Percentiles rank a stretch among this genome's conserved stretches.
phyloP scores from a whole-genome alignment of 1,140 invertebrate species.

The Armadillidium nasatum region DNA sequence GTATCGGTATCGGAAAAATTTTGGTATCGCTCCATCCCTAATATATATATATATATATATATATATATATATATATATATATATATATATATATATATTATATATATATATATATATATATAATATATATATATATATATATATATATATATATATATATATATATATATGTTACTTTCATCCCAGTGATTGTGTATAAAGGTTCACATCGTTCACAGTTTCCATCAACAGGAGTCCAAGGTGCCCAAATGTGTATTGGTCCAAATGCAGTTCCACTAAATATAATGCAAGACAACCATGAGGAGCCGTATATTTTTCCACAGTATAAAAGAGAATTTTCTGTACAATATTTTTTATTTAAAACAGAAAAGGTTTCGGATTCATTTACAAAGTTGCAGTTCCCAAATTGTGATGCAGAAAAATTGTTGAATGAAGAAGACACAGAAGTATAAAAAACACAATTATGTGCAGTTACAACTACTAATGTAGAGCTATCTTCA shows the following conservation, averaged over 20 bases:
- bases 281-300: not conserved
- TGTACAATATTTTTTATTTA: not conserved
- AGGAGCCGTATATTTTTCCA: not conserved
- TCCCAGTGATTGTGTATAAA: not conserved
- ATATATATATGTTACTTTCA: too few relatives aligned
- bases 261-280: conserved; percentile 6
- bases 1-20: too few relatives aligned
- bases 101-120: not conserved
- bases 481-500: not conserved
- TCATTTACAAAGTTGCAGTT: not conserved
- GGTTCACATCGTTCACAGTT: not conserved
- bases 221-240: not conserved
- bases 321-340: not conserved
- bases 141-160: too few relatives aligned
- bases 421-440: not conserved
- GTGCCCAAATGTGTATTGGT: not conserved
- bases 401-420: not conserved
- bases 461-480: not conserved
- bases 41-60: not conserved
- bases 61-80: not conserved
- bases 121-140: not conserved
- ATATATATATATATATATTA: not conserved
- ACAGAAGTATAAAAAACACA: not conserved
- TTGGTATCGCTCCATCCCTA: too few relatives aligned
- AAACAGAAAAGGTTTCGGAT: not conserved